Conservation (phyloP, 2,797 vertebrate species). For the Ciconia nigra region DNA sequence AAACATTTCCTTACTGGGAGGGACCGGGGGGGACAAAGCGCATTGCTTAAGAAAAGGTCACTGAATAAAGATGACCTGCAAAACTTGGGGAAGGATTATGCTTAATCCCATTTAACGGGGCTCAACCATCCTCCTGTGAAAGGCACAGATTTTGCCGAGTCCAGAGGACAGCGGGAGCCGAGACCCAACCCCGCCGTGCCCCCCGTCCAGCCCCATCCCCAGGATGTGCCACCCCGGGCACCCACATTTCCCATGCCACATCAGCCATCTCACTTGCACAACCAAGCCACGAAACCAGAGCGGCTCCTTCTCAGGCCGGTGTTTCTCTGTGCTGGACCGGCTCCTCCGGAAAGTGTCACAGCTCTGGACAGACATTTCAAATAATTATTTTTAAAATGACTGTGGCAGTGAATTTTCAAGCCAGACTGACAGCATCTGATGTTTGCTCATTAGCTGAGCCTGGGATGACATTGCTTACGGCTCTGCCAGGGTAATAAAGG, state of each 20-base stretch:
- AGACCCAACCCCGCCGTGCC: not conserved
- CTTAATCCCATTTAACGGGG: not conserved
- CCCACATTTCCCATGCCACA: not conserved
- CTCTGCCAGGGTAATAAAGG: constrained; percentile 35
- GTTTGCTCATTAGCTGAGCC: constrained; percentile 18
- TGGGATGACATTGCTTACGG: constrained; percentile 42
- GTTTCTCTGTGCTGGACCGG: rapidly evolving
- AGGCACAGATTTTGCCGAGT: not conserved
- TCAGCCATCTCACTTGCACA: not conserved
- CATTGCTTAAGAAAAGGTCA: not conserved
- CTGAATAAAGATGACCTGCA: not conserved
- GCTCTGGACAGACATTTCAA: not conserved
- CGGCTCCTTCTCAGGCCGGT: not conserved
- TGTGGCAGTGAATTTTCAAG: not conserved
- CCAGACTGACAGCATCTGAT: not conserved
- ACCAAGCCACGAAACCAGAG: not conserved
- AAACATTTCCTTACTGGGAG: not conserved
- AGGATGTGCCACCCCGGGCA: rapidly evolving
- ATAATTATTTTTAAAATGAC: not conserved
- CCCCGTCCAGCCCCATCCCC: not conserved
- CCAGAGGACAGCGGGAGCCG: not conserved
- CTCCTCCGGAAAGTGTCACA: rapidly evolving
- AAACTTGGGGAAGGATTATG: not conserved
- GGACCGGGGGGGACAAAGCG: rapidly evolving
- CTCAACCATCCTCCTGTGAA: not conserved